phyloP scores from a whole-genome alignment of 2,888 invertebrate species.

The Parapristionchus giblindavisi region DNA sequence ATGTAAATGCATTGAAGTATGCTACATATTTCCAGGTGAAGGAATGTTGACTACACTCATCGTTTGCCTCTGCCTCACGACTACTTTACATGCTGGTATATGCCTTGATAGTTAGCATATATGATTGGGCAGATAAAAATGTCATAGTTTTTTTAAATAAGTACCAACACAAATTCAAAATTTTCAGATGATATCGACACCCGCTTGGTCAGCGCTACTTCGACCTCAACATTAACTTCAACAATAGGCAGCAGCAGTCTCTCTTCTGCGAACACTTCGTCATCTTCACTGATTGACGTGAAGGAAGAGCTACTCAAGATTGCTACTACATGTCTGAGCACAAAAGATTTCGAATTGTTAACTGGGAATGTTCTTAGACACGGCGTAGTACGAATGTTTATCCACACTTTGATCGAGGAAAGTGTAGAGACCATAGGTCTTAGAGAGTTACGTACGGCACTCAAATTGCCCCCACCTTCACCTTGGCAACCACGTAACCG shows the following conservation, averaged over 20 bases:
- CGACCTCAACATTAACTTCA: conserved; percentile 38
- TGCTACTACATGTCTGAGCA: conserved; percentile 39
- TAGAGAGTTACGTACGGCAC: not conserved
- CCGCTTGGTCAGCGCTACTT: conserved; percentile 40
- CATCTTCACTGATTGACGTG: conserved; percentile 39
- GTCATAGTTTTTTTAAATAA: conserved; percentile 39
- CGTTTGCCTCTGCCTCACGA: no score
- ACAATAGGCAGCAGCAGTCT: conserved; percentile 29
- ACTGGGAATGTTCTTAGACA: conserved; percentile 41
- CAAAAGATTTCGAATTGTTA: conserved; percentile 39
- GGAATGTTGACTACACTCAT: no score
- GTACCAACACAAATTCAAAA: conserved; percentile 30
- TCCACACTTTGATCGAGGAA: not conserved
- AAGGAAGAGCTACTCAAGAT: conserved; percentile 43
- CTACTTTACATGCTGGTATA: conserved; percentile 48
- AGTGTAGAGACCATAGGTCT: not conserved
- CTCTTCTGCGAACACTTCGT: conserved; percentile 31
- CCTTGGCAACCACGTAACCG: conserved; percentile 15
- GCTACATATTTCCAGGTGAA: conserved; percentile 44
- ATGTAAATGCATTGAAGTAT: conserved; percentile 46
- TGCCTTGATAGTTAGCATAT: no score
- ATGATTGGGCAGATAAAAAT: conserved; percentile 42
- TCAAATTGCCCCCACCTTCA: not conserved
- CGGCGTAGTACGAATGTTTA: not conserved
- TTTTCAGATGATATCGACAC: no score